Evolutionary conservation across 1,140 invertebrate genomes (phyloP).

Genomic region (Orchestia grillus): DNA sequence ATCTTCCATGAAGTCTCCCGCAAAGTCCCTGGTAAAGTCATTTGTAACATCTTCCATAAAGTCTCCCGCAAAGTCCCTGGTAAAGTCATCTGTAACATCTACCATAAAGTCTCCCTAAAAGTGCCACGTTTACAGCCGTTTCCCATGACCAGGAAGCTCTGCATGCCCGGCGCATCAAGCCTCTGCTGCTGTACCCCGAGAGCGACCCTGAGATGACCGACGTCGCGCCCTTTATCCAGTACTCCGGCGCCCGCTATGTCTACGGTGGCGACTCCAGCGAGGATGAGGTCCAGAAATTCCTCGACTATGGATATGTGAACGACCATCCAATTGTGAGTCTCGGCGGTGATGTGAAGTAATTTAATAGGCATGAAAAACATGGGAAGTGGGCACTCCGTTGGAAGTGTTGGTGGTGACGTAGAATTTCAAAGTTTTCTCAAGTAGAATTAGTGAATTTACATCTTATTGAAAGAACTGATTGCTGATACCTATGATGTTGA

Average conservation of each 20-base stretch:
- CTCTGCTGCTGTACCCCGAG: constrained; percentile 39
- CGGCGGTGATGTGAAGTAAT: not conserved
- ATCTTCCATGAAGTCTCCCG: no score
- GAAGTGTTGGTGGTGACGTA: not conserved
- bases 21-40: no score
- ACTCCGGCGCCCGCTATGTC: constrained; percentile 52
- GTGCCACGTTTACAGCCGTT: no score
- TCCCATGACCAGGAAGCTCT: constrained; percentile 8
- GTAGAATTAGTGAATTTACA: not conserved
- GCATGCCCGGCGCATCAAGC: constrained; percentile 44
- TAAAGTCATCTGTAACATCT: no score
- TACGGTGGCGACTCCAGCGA: not conserved
- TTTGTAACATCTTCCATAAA: no score
- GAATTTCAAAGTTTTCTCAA: not conserved
- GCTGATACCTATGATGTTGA: no score
- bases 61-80: no score
- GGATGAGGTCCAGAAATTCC: not conserved
- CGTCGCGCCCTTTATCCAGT: constrained; percentile 47
- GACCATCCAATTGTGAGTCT: constrained; percentile 3
- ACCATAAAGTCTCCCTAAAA: no score
- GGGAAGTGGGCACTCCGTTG: not conserved
- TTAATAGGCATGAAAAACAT: not conserved
- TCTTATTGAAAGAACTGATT: not conserved
- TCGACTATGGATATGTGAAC: not conserved
- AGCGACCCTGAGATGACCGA: not conserved